phyloP scores from a whole-genome alignment of 2,113 vertebrate genomes.

The Irena cyanogastra region DNA sequence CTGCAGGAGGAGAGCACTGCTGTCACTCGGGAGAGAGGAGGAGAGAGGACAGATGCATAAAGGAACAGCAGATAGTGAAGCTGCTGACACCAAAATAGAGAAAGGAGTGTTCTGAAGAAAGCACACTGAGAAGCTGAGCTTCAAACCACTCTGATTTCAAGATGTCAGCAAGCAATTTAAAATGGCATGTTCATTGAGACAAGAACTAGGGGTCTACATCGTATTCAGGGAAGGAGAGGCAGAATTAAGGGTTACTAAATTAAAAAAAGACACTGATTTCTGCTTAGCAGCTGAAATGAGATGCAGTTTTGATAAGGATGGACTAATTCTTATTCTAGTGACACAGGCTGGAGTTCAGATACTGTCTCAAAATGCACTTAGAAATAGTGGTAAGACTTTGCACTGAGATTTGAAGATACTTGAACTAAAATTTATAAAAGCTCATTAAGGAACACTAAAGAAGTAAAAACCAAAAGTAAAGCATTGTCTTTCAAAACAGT shows the following conservation, averaged over 20 bases:
- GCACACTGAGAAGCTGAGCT: not conserved
- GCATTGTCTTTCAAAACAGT: not conserved
- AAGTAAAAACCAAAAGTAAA: not conserved
- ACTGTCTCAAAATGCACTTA: not conserved
- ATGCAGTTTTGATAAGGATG: not conserved
- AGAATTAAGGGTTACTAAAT: not conserved
- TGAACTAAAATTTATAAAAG: not conserved
- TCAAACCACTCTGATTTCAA: not conserved
- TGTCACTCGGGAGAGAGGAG: not conserved
- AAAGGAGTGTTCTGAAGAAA: not conserved
- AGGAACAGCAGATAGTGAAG: not conserved
- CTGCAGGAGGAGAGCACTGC: not conserved
- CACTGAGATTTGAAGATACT: not conserved
- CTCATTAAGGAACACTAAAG: not conserved
- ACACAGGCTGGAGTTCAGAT: not conserved
- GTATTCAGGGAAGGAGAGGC: not conserved
- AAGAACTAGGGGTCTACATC: not conserved
- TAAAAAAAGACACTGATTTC: not conserved
- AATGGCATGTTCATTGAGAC: fast-evolving
- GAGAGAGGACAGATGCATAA: not conserved
- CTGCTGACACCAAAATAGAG: not conserved
- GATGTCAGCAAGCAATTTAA: not conserved
- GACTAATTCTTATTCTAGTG: not conserved
- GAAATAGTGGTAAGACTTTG: not conserved
- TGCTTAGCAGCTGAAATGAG: not conserved